Evolutionary conservation across 2,797 vertebrate species (phyloP).

Genomic region (Epinephelus malabaricus): DNA sequence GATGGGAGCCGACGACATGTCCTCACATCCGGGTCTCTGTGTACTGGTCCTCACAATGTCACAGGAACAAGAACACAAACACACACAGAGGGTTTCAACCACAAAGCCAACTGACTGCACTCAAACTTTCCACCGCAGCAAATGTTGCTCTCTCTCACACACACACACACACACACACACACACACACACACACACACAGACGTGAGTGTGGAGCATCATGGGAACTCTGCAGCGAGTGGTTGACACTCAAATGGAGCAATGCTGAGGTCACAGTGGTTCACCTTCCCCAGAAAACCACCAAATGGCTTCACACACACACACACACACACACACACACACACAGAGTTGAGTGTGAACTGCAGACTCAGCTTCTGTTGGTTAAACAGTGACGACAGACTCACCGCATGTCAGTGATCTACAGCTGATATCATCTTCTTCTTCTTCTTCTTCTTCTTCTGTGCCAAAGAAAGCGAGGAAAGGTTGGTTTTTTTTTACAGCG

Average conservation of each 20-base stretch:
- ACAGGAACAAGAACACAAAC: neutral
- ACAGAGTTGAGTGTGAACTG: neutral
- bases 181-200: conserved; percentile 6
- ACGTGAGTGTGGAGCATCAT: conserved; percentile 2
- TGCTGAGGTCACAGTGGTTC: conserved; percentile 18
- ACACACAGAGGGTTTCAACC: neutral
- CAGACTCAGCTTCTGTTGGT: too few relatives aligned
- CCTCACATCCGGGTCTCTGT: neutral
- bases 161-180: conserved; percentile 14
- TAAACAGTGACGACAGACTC: too few relatives aligned
- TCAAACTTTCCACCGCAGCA: conserved; percentile 45
- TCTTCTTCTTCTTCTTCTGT: too few relatives aligned
- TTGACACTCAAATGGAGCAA: conserved; percentile 35
- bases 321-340: conserved; percentile 11
- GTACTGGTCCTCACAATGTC: neutral
- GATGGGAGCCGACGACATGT: neutral
- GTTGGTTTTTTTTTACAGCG: too few relatives aligned
- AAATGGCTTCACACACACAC: conserved; percentile 33
- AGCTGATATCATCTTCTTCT: too few relatives aligned
- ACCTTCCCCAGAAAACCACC: conserved; percentile 27
- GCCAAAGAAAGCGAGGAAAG: too few relatives aligned
- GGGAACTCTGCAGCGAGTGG: conserved; percentile 45
- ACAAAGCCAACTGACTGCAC: conserved; percentile 13
- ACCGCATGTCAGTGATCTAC: too few relatives aligned
- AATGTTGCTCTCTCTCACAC: conserved; percentile 26